Base-by-base conservation (phyloP, 64 coral and sea anemone species). In the Trachythela sp. region DNA sequence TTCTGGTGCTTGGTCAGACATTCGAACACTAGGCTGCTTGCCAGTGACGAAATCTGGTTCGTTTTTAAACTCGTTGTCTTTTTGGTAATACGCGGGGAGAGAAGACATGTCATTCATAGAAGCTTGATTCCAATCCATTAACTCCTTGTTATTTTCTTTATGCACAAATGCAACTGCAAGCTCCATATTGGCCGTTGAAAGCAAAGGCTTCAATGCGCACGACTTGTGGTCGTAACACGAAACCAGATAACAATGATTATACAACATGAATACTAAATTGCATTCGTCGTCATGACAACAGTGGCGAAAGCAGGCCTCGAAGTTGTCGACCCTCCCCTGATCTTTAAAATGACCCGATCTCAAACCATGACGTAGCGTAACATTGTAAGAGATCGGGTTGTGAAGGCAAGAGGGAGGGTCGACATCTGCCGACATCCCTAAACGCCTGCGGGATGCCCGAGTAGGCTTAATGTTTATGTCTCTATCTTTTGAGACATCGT, bases 331-430 rank as follows among this genome's bases (percentile, higher is more conserved):
- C 93, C 93, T 94, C 93, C 93, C 93, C 93, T 94, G 90, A 87
- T 94, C 90, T 92, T 88, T 91, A 77, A 94, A 94, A 92, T 91
- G 88, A 90, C 93, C 93, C 93, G 93, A 91, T 88, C 90, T 87
- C 67, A 94, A 92, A 86, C 93, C 93, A 41, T 72, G 85, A 80
- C 49, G 90, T 94, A 94, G 93, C 93, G 93, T 94, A 92, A 92
- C 93, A 94, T 94, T 94, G 93, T 94, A 92, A 94, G 93, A 94
- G 90, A 94, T 94, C 90, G 93, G 93, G 93, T 90, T 92, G 91
- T 92, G 84, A 18, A 86, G 89, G 86, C 93, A 94, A 68, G 93
- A 83, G 50, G 93, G 88, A 83, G 90, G 36, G 67, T 48, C 50
- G 77, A 39, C 18, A 83, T 60, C 84, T 50, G 40, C 71, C 56